Evolutionary conservation across 2,113 vertebrate genomes (phyloP).

Genomic region (Catagonus wagneri): DNA sequence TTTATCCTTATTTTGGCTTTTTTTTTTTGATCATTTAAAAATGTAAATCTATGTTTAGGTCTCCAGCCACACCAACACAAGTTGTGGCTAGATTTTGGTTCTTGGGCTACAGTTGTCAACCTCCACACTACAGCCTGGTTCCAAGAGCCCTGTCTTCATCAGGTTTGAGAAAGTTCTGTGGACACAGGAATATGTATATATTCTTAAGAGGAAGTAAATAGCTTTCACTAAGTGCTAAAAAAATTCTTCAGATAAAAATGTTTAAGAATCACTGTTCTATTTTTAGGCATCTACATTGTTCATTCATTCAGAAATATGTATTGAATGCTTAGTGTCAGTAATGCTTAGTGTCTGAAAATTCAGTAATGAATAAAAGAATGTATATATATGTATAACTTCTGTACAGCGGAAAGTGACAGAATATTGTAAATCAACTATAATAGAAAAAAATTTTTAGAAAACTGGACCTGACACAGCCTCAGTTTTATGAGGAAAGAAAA

Average conservation of each 20-base stretch:
- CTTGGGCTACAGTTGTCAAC: not conserved
- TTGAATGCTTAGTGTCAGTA: too few relatives aligned
- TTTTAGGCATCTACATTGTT: too few relatives aligned
- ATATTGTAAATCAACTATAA: too few relatives aligned
- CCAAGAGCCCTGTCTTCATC: not conserved
- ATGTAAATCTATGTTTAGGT: not conserved
- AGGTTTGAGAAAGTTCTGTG: not conserved
- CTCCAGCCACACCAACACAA: not conserved
- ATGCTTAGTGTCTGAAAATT: too few relatives aligned
- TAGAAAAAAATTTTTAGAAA: too few relatives aligned
- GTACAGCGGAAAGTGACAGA: too few relatives aligned
- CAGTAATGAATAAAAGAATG: too few relatives aligned
- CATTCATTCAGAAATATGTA: too few relatives aligned
- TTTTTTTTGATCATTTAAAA: not conserved
- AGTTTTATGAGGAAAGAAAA: too few relatives aligned
- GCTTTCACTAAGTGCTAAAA: not conserved
- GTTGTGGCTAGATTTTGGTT: not conserved
- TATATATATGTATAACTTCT: too few relatives aligned
- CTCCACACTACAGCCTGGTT: not conserved
- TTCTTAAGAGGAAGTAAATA: not conserved
- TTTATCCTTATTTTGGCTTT: not conserved
- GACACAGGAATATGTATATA: not conserved
- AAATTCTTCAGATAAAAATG: not conserved
- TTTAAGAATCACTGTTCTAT: not conserved
- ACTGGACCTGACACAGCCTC: too few relatives aligned